Percentiles rank a stretch among this genome's conserved stretches.
Evolutionary conservation across 30 jellyfish, hydroid and myxozoan species (phyloP).

Genomic region (Hydractinia echinata): DNA sequence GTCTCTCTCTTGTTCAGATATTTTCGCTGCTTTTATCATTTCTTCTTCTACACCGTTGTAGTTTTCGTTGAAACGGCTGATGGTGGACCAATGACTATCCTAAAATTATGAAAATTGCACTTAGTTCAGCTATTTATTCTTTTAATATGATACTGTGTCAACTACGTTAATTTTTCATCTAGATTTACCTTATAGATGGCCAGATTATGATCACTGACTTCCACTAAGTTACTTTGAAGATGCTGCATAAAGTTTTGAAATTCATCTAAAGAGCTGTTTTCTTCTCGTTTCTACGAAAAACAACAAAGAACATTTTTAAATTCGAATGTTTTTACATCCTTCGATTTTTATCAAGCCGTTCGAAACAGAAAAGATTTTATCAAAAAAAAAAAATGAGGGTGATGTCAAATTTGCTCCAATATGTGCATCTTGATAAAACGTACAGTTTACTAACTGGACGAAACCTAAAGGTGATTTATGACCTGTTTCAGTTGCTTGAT

Average conservation of each 20-base stretch:
- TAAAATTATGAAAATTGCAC: not conserved
- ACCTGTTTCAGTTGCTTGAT: slow-evolving; percentile 61
- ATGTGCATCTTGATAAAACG: slow-evolving; percentile 69
- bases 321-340: not conserved
- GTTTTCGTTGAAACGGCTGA: slow-evolving; percentile 9
- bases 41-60: not conserved
- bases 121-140: not conserved
- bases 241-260: slow-evolving; percentile 55
- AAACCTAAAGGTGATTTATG: slow-evolving; percentile 67
- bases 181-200: slow-evolving; percentile 46
- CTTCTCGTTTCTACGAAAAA: slow-evolving; percentile 20
- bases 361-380: no score
- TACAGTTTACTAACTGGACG: slow-evolving; percentile 79
- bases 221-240: slow-evolving; percentile 49
- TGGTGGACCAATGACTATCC: slow-evolving; percentile 69
- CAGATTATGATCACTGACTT: slow-evolving; percentile 37
- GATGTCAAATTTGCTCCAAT: slow-evolving; percentile 45
- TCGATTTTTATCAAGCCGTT: no score
- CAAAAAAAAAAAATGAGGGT: slow-evolving; percentile 50
- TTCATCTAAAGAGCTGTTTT: slow-evolving; percentile 37
- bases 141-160: not conserved
- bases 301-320: not conserved
- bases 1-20: slow-evolving; percentile 25
- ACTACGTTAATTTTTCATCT: no score
- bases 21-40: not conserved